A percentile compares a stretch with the other conserved stretches of the same genome.
Evolutionary conservation across 1,140 invertebrate species (phyloP).

Genomic region (Bradysia coprophila): DNA sequence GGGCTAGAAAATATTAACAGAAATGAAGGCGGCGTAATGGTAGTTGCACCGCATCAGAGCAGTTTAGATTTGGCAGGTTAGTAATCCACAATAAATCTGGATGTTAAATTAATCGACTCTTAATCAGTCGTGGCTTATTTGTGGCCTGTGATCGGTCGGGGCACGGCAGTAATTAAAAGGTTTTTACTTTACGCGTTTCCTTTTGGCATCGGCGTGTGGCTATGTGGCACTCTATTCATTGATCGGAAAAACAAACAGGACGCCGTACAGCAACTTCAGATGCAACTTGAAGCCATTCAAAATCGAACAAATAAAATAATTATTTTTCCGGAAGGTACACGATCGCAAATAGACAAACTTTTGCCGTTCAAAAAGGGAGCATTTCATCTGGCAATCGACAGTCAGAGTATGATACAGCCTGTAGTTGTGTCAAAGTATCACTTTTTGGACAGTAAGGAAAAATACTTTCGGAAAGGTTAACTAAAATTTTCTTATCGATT

Average conservation of each 20-base stretch:
- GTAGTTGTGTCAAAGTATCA: conserved; percentile 78
- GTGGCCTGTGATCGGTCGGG: conserved; percentile 58
- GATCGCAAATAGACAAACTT: conserved; percentile 41
- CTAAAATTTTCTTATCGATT: not conserved
- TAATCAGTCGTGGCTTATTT: conserved; percentile 51
- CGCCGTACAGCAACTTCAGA: conserved; percentile 50
- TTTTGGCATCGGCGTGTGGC: conserved; percentile 64
- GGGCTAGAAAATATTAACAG: conserved; percentile 60
- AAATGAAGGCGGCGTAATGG: conserved; percentile 50
- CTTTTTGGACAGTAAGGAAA: conserved; percentile 54
- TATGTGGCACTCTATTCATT: conserved; percentile 81
- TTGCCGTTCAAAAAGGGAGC: conserved; percentile 83
- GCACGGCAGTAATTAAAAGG: conserved; percentile 63
- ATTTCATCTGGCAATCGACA: conserved; percentile 75
- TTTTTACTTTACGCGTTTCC: conserved; percentile 64
- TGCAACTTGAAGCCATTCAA: conserved; percentile 46
- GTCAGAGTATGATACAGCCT: conserved; percentile 69
- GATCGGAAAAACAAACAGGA: conserved; percentile 46
- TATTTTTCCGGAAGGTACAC: conserved; percentile 64
- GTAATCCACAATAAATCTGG: conserved; percentile 2
- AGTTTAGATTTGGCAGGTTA: conserved; percentile 50
- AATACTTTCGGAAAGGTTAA: conserved; percentile 55
- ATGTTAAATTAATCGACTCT: not conserved
- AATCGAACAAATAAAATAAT: conserved; percentile 37
- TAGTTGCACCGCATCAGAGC: conserved; percentile 78